Evolutionary conservation across 2,797 vertebrate genomes (phyloP).

Genomic region (Xiphophorus birchmanni): DNA sequence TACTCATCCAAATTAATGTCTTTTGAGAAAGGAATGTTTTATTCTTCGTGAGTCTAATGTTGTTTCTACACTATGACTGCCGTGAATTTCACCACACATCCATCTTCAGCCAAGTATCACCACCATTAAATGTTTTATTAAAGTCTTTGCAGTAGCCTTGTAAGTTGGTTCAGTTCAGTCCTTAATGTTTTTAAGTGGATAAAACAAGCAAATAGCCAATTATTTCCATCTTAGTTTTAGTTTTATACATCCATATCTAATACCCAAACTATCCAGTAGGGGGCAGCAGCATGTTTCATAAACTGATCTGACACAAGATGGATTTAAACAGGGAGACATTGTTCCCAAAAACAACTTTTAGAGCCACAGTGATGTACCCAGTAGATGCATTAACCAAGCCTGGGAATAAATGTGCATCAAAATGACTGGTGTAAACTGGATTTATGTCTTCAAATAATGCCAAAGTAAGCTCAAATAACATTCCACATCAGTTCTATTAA

Average conservation of each 20-base stretch:
- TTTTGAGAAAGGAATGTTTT: not conserved
- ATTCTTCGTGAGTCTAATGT: not conserved
- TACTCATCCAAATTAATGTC: not conserved
- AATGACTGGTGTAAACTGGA: not conserved
- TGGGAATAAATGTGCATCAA: not conserved
- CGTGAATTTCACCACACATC: not conserved
- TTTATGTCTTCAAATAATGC: not conserved
- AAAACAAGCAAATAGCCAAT: not conserved
- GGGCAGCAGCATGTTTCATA: conserved; percentile 56
- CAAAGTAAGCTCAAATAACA: no score
- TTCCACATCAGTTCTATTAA: not conserved
- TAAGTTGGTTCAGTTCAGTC: not conserved
- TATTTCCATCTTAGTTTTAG: not conserved
- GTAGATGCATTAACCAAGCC: not conserved
- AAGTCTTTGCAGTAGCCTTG: not conserved
- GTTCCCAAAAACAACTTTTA: conserved; percentile 8
- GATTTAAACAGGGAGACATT: not conserved
- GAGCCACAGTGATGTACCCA: conserved; percentile 1
- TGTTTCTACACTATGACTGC: not conserved
- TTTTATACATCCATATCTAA: conserved; percentile 1
- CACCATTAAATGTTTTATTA: not conserved
- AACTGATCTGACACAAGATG: not conserved
- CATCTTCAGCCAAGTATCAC: not conserved
- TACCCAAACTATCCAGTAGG: conserved; percentile 58
- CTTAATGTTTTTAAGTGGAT: not conserved